phyloP scores from a whole-genome alignment of 2,797 vertebrate genomes.

The Chelmon rostratus region DNA sequence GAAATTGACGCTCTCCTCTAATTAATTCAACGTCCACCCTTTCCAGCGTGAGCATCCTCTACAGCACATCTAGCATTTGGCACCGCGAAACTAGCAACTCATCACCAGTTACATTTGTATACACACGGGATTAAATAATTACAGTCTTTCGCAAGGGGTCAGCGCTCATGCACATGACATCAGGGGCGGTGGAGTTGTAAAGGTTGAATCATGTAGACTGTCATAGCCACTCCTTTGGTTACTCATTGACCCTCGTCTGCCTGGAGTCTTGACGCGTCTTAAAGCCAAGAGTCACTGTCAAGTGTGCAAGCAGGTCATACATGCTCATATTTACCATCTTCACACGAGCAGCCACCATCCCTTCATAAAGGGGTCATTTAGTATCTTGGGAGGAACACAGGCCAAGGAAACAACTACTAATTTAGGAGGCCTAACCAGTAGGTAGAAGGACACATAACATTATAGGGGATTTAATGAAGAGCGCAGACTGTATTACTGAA shows the following conservation, averaged over 20 bases:
- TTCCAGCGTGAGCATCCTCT: background rate
- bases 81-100: background rate
- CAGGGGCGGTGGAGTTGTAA: slow-evolving; percentile 46
- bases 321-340: slow-evolving; percentile 21
- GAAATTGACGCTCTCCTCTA: background rate
- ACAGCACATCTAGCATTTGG: background rate
- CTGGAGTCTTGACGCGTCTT: slow-evolving; percentile 35
- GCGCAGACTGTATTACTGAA: slow-evolving; percentile 62
- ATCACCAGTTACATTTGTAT: background rate
- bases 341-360: slow-evolving; percentile 19
- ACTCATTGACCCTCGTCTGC: slow-evolving; percentile 73
- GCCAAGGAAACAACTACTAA: slow-evolving; percentile 54
- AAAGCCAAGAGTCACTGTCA: slow-evolving; percentile 44
- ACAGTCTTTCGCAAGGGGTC: slow-evolving; percentile 41
- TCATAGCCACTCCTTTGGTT: slow-evolving; percentile 74
- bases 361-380: slow-evolving; percentile 31
- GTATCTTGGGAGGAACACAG: slow-evolving; percentile 23
- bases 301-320: slow-evolving; percentile 32
- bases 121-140: slow-evolving; percentile 31
- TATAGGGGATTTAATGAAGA: slow-evolving; percentile 63
- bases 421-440: slow-evolving; percentile 54
- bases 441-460: slow-evolving; percentile 62
- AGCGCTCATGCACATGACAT: slow-evolving; percentile 40
- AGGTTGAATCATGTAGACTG: slow-evolving; percentile 70
- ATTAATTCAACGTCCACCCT: background rate